Evolutionary conservation across 2,888 invertebrate genomes (phyloP), one percentile per base, ranked within the genome.

Genomic region (Ethmia dodecea): DNA sequence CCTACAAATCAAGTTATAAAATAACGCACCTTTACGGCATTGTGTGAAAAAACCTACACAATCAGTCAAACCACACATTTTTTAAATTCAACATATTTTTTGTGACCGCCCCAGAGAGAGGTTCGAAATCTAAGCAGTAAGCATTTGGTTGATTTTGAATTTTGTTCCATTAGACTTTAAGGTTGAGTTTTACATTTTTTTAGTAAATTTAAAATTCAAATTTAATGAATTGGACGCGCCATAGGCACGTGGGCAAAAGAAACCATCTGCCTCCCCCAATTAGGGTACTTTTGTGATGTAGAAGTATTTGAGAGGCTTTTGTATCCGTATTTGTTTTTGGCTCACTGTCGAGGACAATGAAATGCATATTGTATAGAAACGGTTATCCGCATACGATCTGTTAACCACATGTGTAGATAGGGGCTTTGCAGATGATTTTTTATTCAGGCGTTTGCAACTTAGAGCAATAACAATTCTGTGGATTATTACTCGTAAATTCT

Each of bases 251-350:
- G 75, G 56, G 40, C 45, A 45, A 47, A 48, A 45, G 53, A 41
- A 46, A 53, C 55, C 77, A 74, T 69, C 74, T 74, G 76, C 64
- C 54, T 58, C 52, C 50, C 55, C 66, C 70, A 74, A 73, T 70
- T 70, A 60, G 40, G 39, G 32, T 24, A 28, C 35, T 22, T 45
- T 45, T 42, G 42, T 41, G 30, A 33, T 28, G 38, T 28, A 13
- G 27, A 35, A n/a, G n/a, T n/a, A n/a, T n/a, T n/a, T n/a, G n/a
- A n/a, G 28, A 13, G 12, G 13, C 28, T 26, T 25, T 14, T 14
- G 13, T 29, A 24, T 24, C 14, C 15, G 8, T 31, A 32, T 37
- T 37, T 37, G 37, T 37, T 37, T 37, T 33, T 36, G 15, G 16
- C 13, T 32, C 33, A 37, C 33, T 37, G 37, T 37, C 28, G 14